These are phyloP conservation scores for Diglossa cyanea DNA, from an alignment of 2,797 vertebrate genomes.

Conservation along the genomic window DNA sequence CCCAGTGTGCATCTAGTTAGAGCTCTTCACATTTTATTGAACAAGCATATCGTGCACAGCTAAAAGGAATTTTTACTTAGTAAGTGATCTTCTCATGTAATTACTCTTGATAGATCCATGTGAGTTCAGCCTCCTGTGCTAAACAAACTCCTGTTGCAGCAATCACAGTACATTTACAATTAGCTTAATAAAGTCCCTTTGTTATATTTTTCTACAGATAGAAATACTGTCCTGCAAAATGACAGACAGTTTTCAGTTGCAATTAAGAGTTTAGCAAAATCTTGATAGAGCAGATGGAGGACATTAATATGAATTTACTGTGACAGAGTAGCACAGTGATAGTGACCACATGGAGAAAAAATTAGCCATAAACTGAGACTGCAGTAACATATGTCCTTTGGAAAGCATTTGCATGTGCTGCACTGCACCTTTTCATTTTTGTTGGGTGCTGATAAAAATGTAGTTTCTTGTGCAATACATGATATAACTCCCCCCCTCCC, in stretches of 20 bases:
- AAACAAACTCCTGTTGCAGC: not conserved
- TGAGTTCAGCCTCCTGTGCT: not conserved
- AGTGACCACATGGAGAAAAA: not conserved
- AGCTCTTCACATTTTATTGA: not conserved
- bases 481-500: rapidly evolving
- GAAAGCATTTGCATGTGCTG: not conserved
- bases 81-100: not conserved
- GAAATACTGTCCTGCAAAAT: not conserved
- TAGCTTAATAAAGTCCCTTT: not conserved
- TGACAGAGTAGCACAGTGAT: not conserved
- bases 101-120: not conserved
- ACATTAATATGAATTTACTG: not conserved
- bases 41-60: rapidly evolving
- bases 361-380: not conserved
- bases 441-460: not conserved
- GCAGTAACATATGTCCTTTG: not conserved
- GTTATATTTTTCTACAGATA: not conserved
- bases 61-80: not conserved
- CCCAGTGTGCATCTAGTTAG: not conserved
- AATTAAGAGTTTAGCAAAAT: not conserved
- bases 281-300: not conserved
- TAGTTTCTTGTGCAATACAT: not conserved
- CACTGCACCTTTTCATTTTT: not conserved
- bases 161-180: not conserved
- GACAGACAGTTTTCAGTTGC: not conserved